phyloP scores from a whole-genome alignment of 2,888 invertebrate genomes.

The Panzeria rudis region DNA sequence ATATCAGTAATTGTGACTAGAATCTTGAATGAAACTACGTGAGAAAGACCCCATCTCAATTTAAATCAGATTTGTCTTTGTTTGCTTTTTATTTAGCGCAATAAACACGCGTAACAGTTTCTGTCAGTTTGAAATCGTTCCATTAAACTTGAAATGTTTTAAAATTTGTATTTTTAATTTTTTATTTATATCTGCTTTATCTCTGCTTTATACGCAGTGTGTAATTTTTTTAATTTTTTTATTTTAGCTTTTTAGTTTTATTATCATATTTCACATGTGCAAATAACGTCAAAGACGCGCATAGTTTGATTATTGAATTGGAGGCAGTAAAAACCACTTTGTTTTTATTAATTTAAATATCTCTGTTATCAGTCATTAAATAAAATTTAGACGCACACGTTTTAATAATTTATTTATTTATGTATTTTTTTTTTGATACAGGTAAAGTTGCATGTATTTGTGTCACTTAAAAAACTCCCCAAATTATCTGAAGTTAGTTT shows the following conservation, averaged over 20 bases:
- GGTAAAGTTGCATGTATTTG: not conserved
- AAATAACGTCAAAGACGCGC: constrained; percentile 19
- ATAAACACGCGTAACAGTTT: no score
- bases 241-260: not conserved
- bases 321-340: not conserved
- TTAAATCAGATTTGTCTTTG: no score
- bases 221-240: not conserved
- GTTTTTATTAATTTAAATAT: not conserved
- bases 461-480: no score
- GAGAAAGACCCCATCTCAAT: no score
- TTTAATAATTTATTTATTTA: not conserved
- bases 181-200: not conserved
- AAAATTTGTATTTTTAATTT: no score
- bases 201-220: not conserved
- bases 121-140: no score
- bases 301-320: not conserved
- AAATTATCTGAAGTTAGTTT: no score
- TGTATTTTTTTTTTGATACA: not conserved
- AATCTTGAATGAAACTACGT: no score
- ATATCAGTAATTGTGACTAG: no score
- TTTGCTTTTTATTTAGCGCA: no score
- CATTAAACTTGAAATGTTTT: no score
- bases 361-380: constrained; percentile 20
- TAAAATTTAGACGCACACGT: constrained; percentile 3
- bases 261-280: not conserved